Conservation (phyloP, 2,888 invertebrate genomes). For the Drosophila sordidula region DNA sequence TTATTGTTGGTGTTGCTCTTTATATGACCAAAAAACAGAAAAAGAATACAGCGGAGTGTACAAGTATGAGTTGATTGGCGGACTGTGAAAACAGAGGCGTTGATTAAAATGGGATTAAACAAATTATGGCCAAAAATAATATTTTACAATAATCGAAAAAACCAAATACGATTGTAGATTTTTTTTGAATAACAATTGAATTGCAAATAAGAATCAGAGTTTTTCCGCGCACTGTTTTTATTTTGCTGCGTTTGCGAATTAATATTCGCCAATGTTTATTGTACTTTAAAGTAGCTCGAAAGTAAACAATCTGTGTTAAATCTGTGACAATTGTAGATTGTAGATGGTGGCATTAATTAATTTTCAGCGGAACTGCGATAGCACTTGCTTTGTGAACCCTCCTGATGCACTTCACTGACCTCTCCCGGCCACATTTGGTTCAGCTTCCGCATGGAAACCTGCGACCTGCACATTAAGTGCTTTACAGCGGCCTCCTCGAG, state of each 20-base stretch:
- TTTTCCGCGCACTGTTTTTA: background rate
- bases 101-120: conserved; percentile 47
- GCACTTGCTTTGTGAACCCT: conserved; percentile 1
- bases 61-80: background rate
- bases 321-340: background rate
- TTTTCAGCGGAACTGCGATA: background rate
- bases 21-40: conserved; percentile 37
- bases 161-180: background rate
- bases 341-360: background rate
- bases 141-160: background rate
- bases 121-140: conserved; percentile 10
- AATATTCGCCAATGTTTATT: background rate
- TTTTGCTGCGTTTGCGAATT: background rate
- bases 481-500: conserved; percentile 36
- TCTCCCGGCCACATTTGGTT: conserved; percentile 3
- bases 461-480: conserved; percentile 54
- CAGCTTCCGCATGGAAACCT: conserved; percentile 23
- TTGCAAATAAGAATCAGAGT: background rate
- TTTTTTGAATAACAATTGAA: background rate
- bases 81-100: conserved; percentile 37
- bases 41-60: conserved; percentile 11
- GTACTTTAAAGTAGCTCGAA: too few species aligned
- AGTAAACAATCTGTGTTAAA: too few species aligned
- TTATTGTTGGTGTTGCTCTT: conserved; percentile 44
- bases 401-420: conserved; percentile 24